Conservation (phyloP, 2,113 vertebrate genomes). For the Phylloscopus trochiloides region DNA sequence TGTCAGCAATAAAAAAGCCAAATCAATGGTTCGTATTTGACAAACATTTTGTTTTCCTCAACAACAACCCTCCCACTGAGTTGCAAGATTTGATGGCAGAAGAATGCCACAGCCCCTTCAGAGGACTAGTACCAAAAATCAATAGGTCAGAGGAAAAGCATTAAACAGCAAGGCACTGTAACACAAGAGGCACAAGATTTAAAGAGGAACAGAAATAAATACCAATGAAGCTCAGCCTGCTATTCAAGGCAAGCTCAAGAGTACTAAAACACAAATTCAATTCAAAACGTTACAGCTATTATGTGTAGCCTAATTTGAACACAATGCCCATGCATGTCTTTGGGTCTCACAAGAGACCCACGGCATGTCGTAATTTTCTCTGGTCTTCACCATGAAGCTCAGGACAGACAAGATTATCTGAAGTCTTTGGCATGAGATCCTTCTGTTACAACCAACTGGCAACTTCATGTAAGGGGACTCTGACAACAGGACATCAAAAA, state of each 20-base stretch:
- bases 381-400: background rate
- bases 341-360: background rate
- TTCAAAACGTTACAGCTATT: background rate
- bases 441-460: background rate
- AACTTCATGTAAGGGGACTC: background rate
- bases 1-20: background rate
- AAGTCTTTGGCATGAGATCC: background rate
- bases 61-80: background rate
- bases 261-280: background rate
- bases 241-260: background rate
- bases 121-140: background rate
- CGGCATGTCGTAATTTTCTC: rapidly evolving
- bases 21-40: background rate
- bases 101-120: background rate
- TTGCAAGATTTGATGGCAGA: background rate
- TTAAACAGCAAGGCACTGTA: background rate
- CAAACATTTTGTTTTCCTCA: background rate
- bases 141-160: background rate
- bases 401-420: background rate
- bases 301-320: background rate
- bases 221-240: background rate
- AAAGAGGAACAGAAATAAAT: background rate
- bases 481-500: background rate
- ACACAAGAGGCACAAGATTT: too few relatives aligned
- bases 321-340: background rate